Percentiles rank a stretch among this genome's conserved stretches.
Evolutionary conservation across 2,888 invertebrate species (phyloP).

Genomic region (Orchestes rusci): DNA sequence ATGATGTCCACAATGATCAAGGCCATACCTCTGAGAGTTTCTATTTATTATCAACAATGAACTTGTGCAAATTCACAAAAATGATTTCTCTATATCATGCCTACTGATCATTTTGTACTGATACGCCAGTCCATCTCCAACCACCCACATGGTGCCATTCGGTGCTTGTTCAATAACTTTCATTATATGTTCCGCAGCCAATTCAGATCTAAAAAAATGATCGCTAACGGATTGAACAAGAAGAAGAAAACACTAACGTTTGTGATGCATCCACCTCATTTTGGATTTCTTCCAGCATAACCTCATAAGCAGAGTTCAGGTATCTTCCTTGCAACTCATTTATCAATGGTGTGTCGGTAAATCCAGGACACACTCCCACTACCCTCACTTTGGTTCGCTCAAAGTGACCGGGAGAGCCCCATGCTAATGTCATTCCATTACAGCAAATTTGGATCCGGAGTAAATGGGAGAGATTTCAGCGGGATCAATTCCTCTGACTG

Average conservation of each 20-base stretch:
- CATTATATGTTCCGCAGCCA: constrained; percentile 32
- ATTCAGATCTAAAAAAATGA: constrained; percentile 27
- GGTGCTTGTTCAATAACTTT: constrained; percentile 36
- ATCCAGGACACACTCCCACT: constrained; percentile 47
- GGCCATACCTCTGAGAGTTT: too few relatives aligned
- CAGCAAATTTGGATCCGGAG: constrained; percentile 24
- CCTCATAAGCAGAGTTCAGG: constrained; percentile 10
- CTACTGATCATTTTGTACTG: too few relatives aligned
- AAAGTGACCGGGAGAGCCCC: constrained; percentile 30
- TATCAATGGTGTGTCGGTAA: constrained; percentile 40
- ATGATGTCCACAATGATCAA: too few relatives aligned
- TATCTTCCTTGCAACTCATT: constrained; percentile 4
- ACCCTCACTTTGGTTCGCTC: constrained; percentile 44
- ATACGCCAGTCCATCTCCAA: constrained; percentile 43
- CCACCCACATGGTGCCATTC: constrained; percentile 46
- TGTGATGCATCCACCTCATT: neutral
- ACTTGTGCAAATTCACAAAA: too few relatives aligned
- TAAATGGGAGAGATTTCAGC: constrained; percentile 23
- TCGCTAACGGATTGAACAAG: neutral
- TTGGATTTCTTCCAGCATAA: neutral
- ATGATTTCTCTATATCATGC: too few relatives aligned
- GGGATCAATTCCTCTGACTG: constrained; percentile 18
- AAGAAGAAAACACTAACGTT: neutral
- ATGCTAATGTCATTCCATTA: constrained; percentile 25
- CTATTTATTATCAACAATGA: too few relatives aligned